Evolutionary conservation across 2,113 vertebrate species (phyloP), one percentile per base, ranked within the genome.

Genomic region (Silurus glanis): DNA sequence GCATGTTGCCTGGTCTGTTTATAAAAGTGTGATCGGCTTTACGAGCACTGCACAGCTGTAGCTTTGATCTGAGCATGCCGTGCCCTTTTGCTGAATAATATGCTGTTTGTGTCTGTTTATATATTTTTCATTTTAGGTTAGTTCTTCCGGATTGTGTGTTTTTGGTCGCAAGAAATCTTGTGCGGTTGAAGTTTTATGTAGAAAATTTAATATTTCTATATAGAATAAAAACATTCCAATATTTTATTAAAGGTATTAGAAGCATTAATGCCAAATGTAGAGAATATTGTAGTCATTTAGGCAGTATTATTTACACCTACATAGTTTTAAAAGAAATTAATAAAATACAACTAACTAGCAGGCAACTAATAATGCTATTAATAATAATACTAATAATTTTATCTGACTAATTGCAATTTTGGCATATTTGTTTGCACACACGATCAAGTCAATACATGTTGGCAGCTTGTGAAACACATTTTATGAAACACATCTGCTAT

Each of bases 1-100:
- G 71, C 71, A 84, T 72, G 66, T 53, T 58, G 66, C 66, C 82
- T 71, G 67, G 16, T 56, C 67, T 56, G 49, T 78, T 37, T 25
- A 25, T 13, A 7, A 16, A 75, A 49, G 21, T 75, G 72, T 21
- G n/a, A 78, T 56, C 51, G 74, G 51, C n/a, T 78, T 78, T 51
- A 25, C 72, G 23, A 61, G 49, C n/a, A 59, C 47, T 45, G 5
- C 51, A 71, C 25, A 6, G n/a, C 80, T 28, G 62, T 17, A 62
- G 62, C n/a, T 66, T 58, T 25, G 47, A 53, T 25, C 61, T 28
- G 47, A 28, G 23, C 61, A 67, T 67, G 53, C n/a, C 6, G 53
- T 23, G 67, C 4, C 10, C 10, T 12, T 9, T 25, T 8, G 7
- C 14, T 10, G 12, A 80, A 59, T 37, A 2, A 59, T 19, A 1